A percentile compares a stretch with the other conserved stretches of the same genome.
These are phyloP conservation scores for Porites rus DNA, from an alignment of 92 coral and sea anemone species.

Conservation along the genomic window DNA sequence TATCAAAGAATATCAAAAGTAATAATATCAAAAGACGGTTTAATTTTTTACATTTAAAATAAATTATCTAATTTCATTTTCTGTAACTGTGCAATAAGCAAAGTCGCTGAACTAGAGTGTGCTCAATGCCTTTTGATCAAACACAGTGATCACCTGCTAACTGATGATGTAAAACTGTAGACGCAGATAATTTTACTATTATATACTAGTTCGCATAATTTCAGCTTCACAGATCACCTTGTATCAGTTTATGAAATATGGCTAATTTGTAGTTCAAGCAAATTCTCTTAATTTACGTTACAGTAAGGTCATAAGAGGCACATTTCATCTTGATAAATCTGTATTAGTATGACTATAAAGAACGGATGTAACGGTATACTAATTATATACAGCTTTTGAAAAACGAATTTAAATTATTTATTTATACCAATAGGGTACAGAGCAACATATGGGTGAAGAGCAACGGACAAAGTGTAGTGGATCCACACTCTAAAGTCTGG, in stretches of 20 bases:
- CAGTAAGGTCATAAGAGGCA: neutral
- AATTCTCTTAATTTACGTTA: neutral
- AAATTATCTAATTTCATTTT: too few species aligned
- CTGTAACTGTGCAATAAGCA: neutral
- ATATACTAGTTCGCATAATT: neutral
- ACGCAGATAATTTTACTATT: neutral
- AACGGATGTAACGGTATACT: neutral
- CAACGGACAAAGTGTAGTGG: constrained; percentile 22
- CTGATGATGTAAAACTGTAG: neutral
- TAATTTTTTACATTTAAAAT: too few species aligned
- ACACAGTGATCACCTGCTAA: neutral
- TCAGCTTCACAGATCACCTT: neutral
- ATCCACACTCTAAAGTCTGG: constrained; percentile 27
- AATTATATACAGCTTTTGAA: too few species aligned
- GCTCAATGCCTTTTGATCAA: neutral
- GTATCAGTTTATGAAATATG: neutral
- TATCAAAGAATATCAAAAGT: too few species aligned
- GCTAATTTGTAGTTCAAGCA: neutral
- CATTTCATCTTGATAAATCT: neutral
- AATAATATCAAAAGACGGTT: too few species aligned
- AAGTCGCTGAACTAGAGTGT: neutral
- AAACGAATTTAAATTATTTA: neutral
- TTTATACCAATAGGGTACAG: constrained; percentile 23
- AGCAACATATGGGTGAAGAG: constrained; percentile 26
- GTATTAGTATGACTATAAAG: neutral